Base-by-base conservation (phyloP, 2,888 invertebrate genomes). In the Boloria selene region DNA sequence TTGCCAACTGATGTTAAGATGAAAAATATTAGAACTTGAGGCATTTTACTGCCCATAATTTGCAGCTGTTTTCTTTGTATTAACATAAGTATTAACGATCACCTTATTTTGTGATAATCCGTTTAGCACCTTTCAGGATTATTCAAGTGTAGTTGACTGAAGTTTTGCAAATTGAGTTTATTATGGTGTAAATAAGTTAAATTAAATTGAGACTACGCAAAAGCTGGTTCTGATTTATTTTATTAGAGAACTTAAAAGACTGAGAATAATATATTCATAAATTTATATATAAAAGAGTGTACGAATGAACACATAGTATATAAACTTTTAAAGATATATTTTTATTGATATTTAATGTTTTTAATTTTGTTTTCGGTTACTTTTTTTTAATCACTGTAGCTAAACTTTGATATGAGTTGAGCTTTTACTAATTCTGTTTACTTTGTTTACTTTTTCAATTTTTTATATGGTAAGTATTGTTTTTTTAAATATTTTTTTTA, bases 1-100 rank as follows among this genome's bases (percentile, higher is more conserved):
- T 22, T 45, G 55, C 58, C 58, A 58, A 31, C n/a, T 16, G 6
- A 6, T 6, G 17, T 14, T 59, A 14, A 18, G 13, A 31, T 14
- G 31, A 59, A 59, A 47, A 59, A 49, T 59, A 59, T 49, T 47
- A 14, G 59, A 59, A 59, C 38, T 59, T 38, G 59, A 18, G 50
- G 26, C 51, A 26, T 44, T 64, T 63, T 63, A 63, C 17, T 42
- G 62, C 17, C 63, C 14, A 38, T 64, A 61, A 56, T 60, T 50
- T 65, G 45, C 45, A 56, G 56, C 26, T 63, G 56, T 16, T 61
- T 61, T 26, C 42, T 1, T 6, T 7, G 31, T 59, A 26, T 49
- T 31, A 59, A 47, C 47, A 47, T 10, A 38, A 38, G 31, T 45
- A 13, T 16, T 14, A 45, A 56, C 16, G 44, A 16, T 5, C 16